phyloP scores from a whole-genome alignment of 35 echinoderm and acorn worm genomes.

The Apostichopus californicus region DNA sequence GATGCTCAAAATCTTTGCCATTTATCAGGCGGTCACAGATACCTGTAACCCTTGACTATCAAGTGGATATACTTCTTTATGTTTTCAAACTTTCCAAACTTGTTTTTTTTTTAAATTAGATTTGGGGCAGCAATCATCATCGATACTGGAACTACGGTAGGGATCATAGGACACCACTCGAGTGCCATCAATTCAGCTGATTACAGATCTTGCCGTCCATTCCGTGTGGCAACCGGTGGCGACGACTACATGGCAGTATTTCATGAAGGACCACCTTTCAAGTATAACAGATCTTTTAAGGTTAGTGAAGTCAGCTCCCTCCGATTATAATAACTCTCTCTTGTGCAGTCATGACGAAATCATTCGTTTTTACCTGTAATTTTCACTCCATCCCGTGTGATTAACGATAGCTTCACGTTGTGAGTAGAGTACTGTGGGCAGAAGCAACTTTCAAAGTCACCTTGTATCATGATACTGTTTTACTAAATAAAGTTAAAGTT shows the following conservation, averaged over 20 bases:
- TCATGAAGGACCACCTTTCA: constrained; percentile 91
- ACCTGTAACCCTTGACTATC: background rate
- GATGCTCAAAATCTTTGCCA: too few relatives aligned
- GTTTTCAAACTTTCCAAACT: background rate
- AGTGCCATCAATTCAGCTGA: constrained; percentile 61
- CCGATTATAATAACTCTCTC: too few relatives aligned
- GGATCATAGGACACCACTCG: constrained; percentile 37
- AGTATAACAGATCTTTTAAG: background rate
- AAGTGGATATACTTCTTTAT: background rate
- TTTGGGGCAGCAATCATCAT: constrained; percentile 67
- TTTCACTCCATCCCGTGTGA: too few relatives aligned
- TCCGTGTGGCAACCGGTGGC: constrained; percentile 54
- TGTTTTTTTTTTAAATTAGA: constrained; percentile 38
- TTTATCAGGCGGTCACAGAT: too few relatives aligned
- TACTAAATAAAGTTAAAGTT: too few relatives aligned
- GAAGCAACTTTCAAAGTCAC: too few relatives aligned
- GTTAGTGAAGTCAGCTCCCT: constrained; percentile 48
- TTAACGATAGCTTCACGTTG: too few relatives aligned
- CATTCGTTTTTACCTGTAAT: too few relatives aligned
- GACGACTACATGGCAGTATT: constrained; percentile 49
- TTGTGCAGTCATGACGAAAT: too few relatives aligned
- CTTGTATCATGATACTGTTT: too few relatives aligned
- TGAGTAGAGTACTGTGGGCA: too few relatives aligned
- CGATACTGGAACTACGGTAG: constrained; percentile 78
- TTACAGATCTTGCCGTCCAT: constrained; percentile 74